Percentiles rank a stretch among this genome's conserved stretches.
Conservation (phyloP, 2,113 vertebrate species). For the Furnarius figulus region DNA sequence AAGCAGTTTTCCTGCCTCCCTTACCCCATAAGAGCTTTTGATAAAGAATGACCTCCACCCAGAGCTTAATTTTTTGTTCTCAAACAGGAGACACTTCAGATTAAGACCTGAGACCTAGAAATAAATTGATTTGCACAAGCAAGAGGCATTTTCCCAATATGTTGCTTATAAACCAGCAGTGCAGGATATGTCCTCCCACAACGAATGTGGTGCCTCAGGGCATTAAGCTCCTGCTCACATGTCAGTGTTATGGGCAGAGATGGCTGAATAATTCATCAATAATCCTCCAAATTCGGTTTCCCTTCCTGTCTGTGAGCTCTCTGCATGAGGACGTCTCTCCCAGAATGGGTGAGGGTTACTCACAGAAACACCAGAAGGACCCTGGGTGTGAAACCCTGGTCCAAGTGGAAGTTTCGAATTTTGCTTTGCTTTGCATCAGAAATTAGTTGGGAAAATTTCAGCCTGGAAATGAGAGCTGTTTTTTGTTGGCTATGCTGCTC, state of each 20-base stretch:
- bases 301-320: not conserved
- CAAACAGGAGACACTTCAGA: not conserved
- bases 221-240: slow-evolving; percentile 34
- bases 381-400: not conserved
- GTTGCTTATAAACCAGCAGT: slow-evolving; percentile 5
- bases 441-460: not conserved
- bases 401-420: not conserved
- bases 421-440: not conserved
- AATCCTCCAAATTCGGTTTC: slow-evolving; percentile 6
- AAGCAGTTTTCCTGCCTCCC: not conserved
- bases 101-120: not conserved
- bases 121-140: not conserved
- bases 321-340: not conserved
- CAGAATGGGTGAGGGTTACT: not conserved
- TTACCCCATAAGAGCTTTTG: not conserved
- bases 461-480: not conserved
- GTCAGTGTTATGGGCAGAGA: not conserved
- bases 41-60: not conserved
- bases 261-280: slow-evolving; percentile 56
- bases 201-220: slow-evolving; percentile 6
- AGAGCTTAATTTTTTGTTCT: not conserved
- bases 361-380: not conserved
- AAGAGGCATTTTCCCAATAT: not conserved
- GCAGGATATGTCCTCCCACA: not conserved
- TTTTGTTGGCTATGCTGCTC: not conserved